phyloP scores from a whole-genome alignment of 2,888 invertebrate species.

The Hyles lineata region DNA sequence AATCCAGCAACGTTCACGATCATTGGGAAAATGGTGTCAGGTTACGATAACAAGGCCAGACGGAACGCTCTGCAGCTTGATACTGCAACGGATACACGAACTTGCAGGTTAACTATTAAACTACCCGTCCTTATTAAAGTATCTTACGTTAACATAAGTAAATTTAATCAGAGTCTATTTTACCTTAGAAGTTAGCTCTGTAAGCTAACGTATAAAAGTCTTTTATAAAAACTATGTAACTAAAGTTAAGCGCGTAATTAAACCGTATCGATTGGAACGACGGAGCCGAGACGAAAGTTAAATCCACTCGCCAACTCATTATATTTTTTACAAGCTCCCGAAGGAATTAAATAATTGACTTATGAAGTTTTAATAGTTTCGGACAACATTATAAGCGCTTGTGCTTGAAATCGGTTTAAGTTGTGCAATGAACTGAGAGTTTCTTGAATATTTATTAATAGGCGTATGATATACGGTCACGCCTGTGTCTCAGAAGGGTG shows the following conservation, averaged over 20 bases:
- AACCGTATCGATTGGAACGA: neutral
- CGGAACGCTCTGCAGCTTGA: too few relatives aligned
- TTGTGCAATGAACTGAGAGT: neutral
- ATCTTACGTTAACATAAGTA: neutral
- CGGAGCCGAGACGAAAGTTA: neutral
- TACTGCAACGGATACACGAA: too few relatives aligned
- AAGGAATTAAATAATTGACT: slow-evolving; percentile 11
- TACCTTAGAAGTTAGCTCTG: neutral
- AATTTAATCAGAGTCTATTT: neutral
- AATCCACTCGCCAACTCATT: slow-evolving; percentile 4
- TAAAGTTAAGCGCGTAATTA: slow-evolving; percentile 12
- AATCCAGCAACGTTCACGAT: too few relatives aligned
- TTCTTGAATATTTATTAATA: slow-evolving; percentile 3
- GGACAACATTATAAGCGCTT: slow-evolving; percentile 1
- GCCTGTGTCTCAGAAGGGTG: neutral
- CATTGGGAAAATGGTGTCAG: too few relatives aligned
- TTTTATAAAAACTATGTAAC: slow-evolving; percentile 8
- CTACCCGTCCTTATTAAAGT: too few relatives aligned
- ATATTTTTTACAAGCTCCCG: neutral
- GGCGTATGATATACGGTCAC: neutral
- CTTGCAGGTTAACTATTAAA: too few relatives aligned
- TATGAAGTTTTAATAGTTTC: slow-evolving; percentile 14
- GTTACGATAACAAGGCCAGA: too few relatives aligned
- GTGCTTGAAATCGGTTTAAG: slow-evolving; percentile 10
- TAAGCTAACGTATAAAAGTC: neutral